A percentile compares a stretch with the other conserved stretches of the same genome.
Evolutionary conservation across 2,113 vertebrate genomes (phyloP).

Genomic region (Caloenas nicobarica): DNA sequence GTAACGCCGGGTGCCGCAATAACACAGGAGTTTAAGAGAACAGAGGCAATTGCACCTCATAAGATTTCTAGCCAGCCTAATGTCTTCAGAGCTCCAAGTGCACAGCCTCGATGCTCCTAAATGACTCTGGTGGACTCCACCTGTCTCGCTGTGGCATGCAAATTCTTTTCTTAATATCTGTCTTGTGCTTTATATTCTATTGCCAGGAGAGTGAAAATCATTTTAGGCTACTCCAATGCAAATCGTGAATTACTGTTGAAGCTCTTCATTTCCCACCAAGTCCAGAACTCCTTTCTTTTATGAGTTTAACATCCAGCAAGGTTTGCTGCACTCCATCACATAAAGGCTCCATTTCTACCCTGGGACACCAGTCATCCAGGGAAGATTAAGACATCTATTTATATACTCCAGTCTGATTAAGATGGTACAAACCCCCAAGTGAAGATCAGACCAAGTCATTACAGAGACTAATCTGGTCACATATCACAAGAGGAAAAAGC

Average conservation of each 20-base stretch:
- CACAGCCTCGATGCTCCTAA: neutral
- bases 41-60: neutral
- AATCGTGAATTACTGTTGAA: neutral
- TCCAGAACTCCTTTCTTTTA: neutral
- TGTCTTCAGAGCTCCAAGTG: neutral
- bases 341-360: neutral
- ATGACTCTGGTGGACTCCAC: neutral
- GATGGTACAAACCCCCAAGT: neutral
- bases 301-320: neutral
- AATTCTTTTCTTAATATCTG: neutral
- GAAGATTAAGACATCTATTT: slow-evolving; percentile 44
- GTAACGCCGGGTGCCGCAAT: neutral
- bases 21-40: neutral
- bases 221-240: neutral
- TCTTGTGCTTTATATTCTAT: neutral
- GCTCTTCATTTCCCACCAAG: neutral
- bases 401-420: slow-evolving; percentile 36
- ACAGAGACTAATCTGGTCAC: slow-evolving; percentile 4
- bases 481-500: neutral
- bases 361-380: neutral
- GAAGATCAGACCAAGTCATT: slow-evolving; percentile 9
- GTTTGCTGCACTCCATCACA: neutral
- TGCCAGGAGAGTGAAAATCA: neutral
- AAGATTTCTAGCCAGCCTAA: neutral
- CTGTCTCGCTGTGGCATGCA: neutral